Evolutionary conservation across 2,797 vertebrate genomes (phyloP).

Genomic region (Acridotheres tristis): DNA sequence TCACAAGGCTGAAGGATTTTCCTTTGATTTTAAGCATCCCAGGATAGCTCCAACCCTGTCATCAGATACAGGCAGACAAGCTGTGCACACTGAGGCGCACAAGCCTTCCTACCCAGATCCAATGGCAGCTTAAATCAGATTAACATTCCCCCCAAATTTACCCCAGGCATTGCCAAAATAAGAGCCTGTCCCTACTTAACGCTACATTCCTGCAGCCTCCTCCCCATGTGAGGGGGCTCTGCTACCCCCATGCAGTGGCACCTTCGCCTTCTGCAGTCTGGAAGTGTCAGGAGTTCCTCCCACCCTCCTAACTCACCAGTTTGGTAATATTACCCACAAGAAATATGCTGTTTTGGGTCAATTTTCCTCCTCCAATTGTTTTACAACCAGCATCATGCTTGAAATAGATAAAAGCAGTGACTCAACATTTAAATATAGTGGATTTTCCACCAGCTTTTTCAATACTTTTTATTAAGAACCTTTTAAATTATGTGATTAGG

Average conservation of each 20-base stretch:
- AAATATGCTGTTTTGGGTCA: not conserved
- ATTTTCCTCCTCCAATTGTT: not conserved
- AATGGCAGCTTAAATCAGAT: not conserved
- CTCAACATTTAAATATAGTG: not conserved
- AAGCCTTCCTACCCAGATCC: not conserved
- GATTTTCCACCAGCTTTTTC: not conserved
- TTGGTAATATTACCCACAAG: not conserved
- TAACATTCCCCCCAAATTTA: not conserved
- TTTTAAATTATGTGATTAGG: not conserved
- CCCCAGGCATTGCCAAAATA: not conserved
- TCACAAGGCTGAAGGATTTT: not conserved
- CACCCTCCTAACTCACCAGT: not conserved
- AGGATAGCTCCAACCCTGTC: not conserved
- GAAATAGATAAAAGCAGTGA: slow-evolving; percentile 5
- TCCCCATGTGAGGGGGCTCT: not conserved
- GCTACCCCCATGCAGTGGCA: not conserved
- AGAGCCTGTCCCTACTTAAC: not conserved
- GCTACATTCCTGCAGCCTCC: not conserved
- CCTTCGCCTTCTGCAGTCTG: not conserved
- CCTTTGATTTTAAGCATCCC: not conserved
- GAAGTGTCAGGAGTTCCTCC: not conserved
- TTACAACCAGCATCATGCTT: not conserved
- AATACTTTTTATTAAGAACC: not conserved
- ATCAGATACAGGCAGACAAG: not conserved
- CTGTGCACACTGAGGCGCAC: not conserved